phyloP scores from a whole-genome alignment of 2,888 invertebrate genomes.

The Leuctra nigra region DNA sequence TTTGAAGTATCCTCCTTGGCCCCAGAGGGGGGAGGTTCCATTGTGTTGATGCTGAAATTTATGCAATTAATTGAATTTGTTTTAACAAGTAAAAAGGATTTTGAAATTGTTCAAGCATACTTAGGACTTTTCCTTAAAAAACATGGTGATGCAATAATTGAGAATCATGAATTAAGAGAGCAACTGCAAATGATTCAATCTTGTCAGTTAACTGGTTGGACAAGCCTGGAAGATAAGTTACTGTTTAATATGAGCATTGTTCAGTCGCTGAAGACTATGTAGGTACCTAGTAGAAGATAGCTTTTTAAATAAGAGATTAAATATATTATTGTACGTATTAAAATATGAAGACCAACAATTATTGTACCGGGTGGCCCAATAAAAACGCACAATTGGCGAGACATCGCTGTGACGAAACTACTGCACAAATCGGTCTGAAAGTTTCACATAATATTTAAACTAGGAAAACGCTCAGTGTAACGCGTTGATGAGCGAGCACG shows the following conservation, averaged over 20 bases:
- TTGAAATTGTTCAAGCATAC: conserved; percentile 87
- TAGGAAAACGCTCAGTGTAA: too few species aligned
- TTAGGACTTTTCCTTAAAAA: conserved; percentile 80
- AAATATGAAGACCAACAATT: too few species aligned
- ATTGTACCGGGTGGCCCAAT: too few species aligned
- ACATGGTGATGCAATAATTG: conserved; percentile 56
- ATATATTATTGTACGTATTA: too few species aligned
- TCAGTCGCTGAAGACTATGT: conserved; percentile 60
- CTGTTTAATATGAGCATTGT: conserved; percentile 70
- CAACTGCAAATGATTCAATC: conserved; percentile 51
- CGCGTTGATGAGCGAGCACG: too few species aligned
- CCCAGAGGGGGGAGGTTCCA: conserved; percentile 64
- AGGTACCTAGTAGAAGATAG: too few species aligned
- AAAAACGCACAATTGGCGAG: too few species aligned
- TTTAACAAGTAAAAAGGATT: conserved; percentile 69
- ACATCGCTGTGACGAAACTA: too few species aligned
- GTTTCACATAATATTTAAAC: too few species aligned
- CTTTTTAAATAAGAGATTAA: too few species aligned
- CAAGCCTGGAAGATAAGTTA: conserved; percentile 57
- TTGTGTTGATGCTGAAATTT: conserved; percentile 68
- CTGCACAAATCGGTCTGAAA: too few species aligned
- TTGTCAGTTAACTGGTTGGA: conserved; percentile 57
- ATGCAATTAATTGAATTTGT: conserved; percentile 63
- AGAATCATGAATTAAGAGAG: conserved; percentile 47
- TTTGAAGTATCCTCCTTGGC: conserved; percentile 76